These are phyloP conservation scores for Drosophila recens DNA, from an alignment of 2,888 invertebrate genomes.

Conservation along the genomic window DNA sequence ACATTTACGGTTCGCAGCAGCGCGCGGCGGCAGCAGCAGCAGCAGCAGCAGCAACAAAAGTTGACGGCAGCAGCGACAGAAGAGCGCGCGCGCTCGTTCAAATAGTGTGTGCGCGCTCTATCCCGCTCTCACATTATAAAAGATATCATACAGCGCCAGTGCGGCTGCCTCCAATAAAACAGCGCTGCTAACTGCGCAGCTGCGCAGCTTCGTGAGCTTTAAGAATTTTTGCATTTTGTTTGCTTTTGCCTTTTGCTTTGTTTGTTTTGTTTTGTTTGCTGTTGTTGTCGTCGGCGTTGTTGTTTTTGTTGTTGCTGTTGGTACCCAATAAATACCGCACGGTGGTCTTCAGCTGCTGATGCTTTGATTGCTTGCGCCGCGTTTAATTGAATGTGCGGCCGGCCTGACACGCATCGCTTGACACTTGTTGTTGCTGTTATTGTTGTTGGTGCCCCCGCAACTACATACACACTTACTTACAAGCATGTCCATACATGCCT, in stretches of 20 bases:
- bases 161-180: conserved; percentile 21
- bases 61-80: conserved; percentile 1
- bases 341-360: conserved; percentile 50
- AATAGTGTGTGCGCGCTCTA: conserved; percentile 24
- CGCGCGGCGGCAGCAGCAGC: conserved; percentile 9
- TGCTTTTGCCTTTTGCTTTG: conserved; percentile 38
- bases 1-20: conserved; percentile 32
- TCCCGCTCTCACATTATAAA: conserved; percentile 17
- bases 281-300: conserved; percentile 4
- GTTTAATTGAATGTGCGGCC: conserved; percentile 63
- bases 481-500: conserved; percentile 23
- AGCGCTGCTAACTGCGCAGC: conserved; percentile 30
- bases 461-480: conserved; percentile 8
- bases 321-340: conserved; percentile 32
- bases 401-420: conserved; percentile 58
- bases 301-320: conserved; percentile 17
- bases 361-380: conserved; percentile 71
- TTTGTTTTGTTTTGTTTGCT: conserved; percentile 33
- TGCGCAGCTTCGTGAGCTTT: conserved; percentile 55
- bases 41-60: background rate
- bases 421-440: conserved; percentile 60
- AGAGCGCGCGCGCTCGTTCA: conserved; percentile 15
- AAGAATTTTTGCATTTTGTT: conserved; percentile 59
- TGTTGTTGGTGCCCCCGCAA: conserved; percentile 43
- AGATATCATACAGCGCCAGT: conserved; percentile 36